Conservation (phyloP, 2,797 vertebrate species). For the Hirundo rustica region DNA sequence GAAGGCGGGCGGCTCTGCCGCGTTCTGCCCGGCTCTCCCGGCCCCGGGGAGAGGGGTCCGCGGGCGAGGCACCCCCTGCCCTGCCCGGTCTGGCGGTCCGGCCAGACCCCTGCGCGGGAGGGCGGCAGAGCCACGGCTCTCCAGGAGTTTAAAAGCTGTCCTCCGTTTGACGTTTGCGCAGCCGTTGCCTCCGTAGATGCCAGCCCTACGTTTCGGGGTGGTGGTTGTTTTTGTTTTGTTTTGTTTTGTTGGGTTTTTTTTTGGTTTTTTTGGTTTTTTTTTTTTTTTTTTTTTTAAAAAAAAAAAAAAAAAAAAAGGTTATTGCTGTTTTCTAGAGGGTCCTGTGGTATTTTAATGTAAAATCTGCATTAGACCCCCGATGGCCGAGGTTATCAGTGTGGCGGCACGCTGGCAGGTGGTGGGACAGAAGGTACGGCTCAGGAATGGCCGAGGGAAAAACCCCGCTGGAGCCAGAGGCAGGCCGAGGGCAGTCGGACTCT, state of each 20-base stretch:
- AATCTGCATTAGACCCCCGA: fast-evolving
- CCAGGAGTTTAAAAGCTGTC: not conserved
- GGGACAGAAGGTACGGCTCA: fast-evolving
- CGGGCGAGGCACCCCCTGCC: not conserved
- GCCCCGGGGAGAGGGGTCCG: not conserved
- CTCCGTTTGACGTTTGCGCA: not conserved
- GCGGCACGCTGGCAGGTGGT: not conserved
- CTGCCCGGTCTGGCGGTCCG: too few species aligned
- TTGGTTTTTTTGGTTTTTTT: too few species aligned
- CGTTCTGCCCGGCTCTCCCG: not conserved
- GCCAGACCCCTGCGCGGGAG: not conserved
- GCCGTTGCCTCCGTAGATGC: not conserved
- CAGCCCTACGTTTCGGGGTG: not conserved
- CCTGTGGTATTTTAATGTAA: not conserved
- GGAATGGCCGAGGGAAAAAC: not conserved
- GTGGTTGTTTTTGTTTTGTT: not conserved
- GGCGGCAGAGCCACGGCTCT: not conserved
- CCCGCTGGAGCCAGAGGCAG: not conserved
- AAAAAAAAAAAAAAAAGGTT: too few species aligned
- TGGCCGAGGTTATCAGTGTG: fast-evolving
- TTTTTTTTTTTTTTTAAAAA: too few species aligned
- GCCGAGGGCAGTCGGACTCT: too few species aligned
- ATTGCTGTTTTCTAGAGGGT: not conserved
- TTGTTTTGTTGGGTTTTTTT: not conserved
- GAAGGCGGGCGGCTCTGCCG: not conserved